Base-by-base conservation (phyloP, 1,140 invertebrate genomes). In the Heterodera schachtii region DNA sequence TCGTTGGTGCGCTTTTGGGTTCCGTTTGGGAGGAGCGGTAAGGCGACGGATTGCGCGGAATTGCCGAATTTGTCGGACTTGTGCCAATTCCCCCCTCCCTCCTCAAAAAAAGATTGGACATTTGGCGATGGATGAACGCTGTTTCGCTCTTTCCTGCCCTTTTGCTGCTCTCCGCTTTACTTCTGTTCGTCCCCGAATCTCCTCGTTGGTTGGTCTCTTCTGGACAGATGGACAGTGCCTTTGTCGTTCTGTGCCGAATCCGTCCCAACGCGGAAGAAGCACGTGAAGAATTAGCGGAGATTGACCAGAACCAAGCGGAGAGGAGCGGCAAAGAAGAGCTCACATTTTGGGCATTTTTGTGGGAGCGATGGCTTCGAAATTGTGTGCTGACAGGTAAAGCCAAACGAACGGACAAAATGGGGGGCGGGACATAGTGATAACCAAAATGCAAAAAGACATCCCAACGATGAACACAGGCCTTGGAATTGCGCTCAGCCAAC, bases 61-160 rank as follows among this genome's bases (percentile, higher is more conserved):
- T n/a, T n/a, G n/a, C n/a, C n/a, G n/a, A n/a, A n/a, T n/a, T n/a
- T n/a, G n/a, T n/a, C n/a, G n/a, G n/a, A n/a, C n/a, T n/a, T n/a
- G n/a, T n/a, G n/a, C n/a, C n/a, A n/a, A n/a, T n/a, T 5, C 31
- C 69, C 44, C 44, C n/a, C n/a, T n/a, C n/a, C n/a, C n/a, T n/a
- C n/a, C n/a, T n/a, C n/a, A n/a, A n/a, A n/a, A n/a, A 41, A 49
- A 78, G 76, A 31, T 46, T n/a, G 70, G 52, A 64, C 21, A 78
- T 78, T 78, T 78, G 76, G 76, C 64, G 76, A 2, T 78, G 76
- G 76, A 78, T 78, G 76, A 69, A 69, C 44, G 76, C 76, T 41
- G 44, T 78, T 0, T 66, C 76, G 70, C n/a, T 78, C n/a, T n/a
- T 78, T 19, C 76, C 76, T 64, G 64, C 76, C 0, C 47, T 71